A percentile compares a stretch with the other conserved stretches of the same genome.
phyloP scores from a whole-genome alignment of 2,113 vertebrate genomes.

The Melozone crissalis region DNA sequence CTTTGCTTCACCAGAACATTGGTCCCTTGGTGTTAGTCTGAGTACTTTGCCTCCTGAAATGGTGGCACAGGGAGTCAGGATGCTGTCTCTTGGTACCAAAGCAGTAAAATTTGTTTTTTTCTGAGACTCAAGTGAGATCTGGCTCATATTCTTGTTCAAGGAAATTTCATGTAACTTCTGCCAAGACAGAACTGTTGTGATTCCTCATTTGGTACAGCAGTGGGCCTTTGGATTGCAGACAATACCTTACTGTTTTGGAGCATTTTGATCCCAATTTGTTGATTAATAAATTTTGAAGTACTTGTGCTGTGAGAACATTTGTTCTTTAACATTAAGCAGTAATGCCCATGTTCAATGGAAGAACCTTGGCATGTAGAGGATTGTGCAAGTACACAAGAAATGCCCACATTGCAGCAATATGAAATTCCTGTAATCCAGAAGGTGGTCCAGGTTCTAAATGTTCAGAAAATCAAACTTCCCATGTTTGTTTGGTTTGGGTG shows the following conservation, averaged over 20 bases:
- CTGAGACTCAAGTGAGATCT: neutral
- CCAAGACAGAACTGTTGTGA: neutral
- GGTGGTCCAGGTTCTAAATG: neutral
- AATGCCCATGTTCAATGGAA: rapidly evolving
- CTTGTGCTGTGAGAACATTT: neutral
- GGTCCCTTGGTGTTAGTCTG: neutral
- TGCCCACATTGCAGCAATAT: neutral
- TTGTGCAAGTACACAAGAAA: neutral
- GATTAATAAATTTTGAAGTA: neutral
- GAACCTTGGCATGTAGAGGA: neutral
- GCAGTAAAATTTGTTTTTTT: neutral
- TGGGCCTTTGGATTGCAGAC: neutral
- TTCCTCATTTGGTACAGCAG: neutral
- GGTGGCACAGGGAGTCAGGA: neutral
- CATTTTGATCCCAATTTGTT: neutral
- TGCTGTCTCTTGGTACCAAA: neutral
- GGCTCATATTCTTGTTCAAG: neutral
- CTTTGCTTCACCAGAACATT: neutral
- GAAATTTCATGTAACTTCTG: neutral
- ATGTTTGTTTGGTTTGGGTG: neutral
- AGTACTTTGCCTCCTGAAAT: neutral
- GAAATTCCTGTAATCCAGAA: neutral
- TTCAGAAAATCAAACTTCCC: neutral
- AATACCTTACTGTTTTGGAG: neutral
- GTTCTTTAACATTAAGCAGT: neutral